Evolutionary conservation across 2,113 vertebrate species (phyloP), one percentile per base, ranked within the genome.

Genomic region (Engraulis encrasicolus): DNA sequence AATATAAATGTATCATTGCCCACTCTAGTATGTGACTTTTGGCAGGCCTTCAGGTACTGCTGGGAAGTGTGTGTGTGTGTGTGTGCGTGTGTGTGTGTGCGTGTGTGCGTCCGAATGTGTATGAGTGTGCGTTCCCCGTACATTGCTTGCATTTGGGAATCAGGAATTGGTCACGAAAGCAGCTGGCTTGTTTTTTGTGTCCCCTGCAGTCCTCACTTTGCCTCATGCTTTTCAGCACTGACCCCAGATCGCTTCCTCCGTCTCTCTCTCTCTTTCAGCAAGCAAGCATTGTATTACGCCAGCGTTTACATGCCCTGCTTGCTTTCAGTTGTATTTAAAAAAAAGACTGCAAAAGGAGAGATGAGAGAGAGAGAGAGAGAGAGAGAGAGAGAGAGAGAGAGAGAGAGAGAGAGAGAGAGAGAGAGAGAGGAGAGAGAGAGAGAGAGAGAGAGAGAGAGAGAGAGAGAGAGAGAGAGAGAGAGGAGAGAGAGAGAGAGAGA

Each of bases 321-420:
- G 91, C 85, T 89, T 93, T 87, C 87, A 93, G 89, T 93, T 93
- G 91, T 92, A 89, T 52, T 78, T 81, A 90, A 86, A 85, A 91
- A 93, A 91, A 92, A 58, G n/a, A n/a, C n/a, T n/a, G 40, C 40
- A 45, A 45, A 45, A 45, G 40, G 40, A 45, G 40, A 45, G 40
- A 45, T 45, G 40, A 45, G 4, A n/a, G n/a, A n/a, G n/a, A n/a
- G n/a, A n/a, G n/a, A n/a, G n/a, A n/a, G n/a, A n/a, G n/a, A n/a
- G n/a, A n/a, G n/a, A n/a, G n/a, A n/a, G n/a, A n/a, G n/a, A n/a
- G n/a, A n/a, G n/a, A n/a, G n/a, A n/a, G n/a, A n/a, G n/a, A n/a
- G n/a, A n/a, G n/a, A n/a, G n/a, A n/a, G n/a, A n/a, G n/a, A n/a
- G n/a, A n/a, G n/a, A n/a, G n/a, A n/a, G n/a, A n/a, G n/a, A n/a